These are phyloP conservation scores for Sceloporus undulatus DNA, from an alignment of 2,113 vertebrate genomes.

Conservation along the genomic window DNA sequence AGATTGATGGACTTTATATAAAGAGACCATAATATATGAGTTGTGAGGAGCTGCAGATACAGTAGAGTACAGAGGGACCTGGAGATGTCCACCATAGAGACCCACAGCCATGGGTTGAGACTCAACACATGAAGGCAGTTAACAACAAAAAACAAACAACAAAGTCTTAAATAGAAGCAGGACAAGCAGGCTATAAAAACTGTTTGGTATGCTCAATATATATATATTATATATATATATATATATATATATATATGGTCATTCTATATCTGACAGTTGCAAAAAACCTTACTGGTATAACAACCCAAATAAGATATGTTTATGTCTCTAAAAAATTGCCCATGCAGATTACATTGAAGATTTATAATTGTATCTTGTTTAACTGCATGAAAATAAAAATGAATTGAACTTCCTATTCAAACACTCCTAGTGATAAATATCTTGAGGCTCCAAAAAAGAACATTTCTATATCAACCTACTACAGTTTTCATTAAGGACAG, in stretches of 20 bases:
- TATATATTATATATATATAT: too few relatives aligned
- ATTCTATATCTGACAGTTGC: neutral
- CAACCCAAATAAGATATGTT: neutral
- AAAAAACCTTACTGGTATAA: neutral
- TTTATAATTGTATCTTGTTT: neutral
- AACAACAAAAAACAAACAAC: neutral
- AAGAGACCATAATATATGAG: too few relatives aligned
- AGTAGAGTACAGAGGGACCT: too few relatives aligned
- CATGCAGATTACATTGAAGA: neutral
- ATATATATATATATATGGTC: neutral
- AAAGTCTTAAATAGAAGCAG: neutral
- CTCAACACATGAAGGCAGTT: too few relatives aligned
- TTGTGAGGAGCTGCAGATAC: too few relatives aligned
- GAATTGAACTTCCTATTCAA: slow-evolving; percentile 23
- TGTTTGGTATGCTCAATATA: neutral
- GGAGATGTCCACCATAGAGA: too few relatives aligned
- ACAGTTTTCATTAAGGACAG: slow-evolving; percentile 14
- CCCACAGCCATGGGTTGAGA: too few relatives aligned
- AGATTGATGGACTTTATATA: too few relatives aligned
- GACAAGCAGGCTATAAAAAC: neutral
- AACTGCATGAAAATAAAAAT: slow-evolving; percentile 28
- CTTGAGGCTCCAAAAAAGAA: neutral
- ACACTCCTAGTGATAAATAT: slow-evolving; percentile 2
- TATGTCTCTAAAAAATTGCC: neutral
- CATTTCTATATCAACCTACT: neutral